Evolutionary conservation across 2,113 vertebrate species (phyloP), one percentile per base, ranked within the genome.

Genomic region (Glaucidium brasilianum): DNA sequence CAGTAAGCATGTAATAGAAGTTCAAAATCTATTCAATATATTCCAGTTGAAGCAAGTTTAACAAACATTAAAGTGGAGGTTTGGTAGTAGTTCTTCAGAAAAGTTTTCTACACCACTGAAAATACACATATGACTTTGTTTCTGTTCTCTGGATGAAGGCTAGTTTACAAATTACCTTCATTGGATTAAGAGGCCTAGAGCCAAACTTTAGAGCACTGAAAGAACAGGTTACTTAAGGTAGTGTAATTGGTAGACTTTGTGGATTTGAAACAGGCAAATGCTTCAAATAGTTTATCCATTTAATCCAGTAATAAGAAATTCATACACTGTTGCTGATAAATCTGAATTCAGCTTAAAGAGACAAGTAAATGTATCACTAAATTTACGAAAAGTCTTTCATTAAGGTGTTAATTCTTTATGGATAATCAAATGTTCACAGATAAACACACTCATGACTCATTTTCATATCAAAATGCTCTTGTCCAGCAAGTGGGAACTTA

Each of bases 11-110:
- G 88, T 87, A 94, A 86, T 76, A 95, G 72, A 91, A 91, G 67
- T 86, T 95, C 76, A 94, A 77, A 96, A 94, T 88, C 86, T 84
- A 97, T 96, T 85, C 86, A 85, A 92, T 96, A 49, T 92, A 92
- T 85, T 87, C 88, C 86, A 92, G 71, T 59, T 94, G 88, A 92
- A 94, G 88, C n/a, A 32, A 69, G 58, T 94, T 95, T 76, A 95
- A 90, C 67, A 91, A 64, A 53, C 78, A 83, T 80, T 76, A 84
- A 95, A 85, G 73, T 49, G 55, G 84, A 75, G 91, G 60, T 66
- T 74, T 55, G 60, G 81, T 82, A 91, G 67, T 11, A 82, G 62
- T 79, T 67, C 37, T 45, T 91, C 47, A 15, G 45, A 35, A 86
- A 93, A 47, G 71, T 87, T 89, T 71, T 75, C 71, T 30, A 79